These are phyloP conservation scores for Typhlichthys subterraneus DNA, from an alignment of 2,797 vertebrate genomes.

Conservation along the genomic window DNA sequence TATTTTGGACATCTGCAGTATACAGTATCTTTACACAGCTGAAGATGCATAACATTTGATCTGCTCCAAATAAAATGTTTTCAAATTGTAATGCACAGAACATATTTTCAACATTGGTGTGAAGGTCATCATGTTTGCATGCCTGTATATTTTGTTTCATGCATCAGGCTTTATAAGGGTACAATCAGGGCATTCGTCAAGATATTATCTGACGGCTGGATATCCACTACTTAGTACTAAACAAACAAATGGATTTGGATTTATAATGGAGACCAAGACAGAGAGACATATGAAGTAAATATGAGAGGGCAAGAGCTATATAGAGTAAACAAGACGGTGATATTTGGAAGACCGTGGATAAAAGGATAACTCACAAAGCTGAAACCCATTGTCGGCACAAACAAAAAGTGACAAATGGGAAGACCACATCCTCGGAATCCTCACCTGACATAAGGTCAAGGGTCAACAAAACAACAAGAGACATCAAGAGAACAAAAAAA, in stretches of 20 bases:
- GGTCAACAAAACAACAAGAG: constrained; percentile 36
- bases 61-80: background rate
- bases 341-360: background rate
- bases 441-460: constrained; percentile 49
- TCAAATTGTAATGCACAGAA: background rate
- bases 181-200: no score
- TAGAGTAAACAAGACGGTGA: background rate
- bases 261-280: no score
- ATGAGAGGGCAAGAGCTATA: background rate
- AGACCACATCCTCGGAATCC: constrained; percentile 30
- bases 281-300: background rate
- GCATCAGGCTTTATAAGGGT: no score
- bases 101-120: no score
- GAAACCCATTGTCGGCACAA: constrained; percentile 44
- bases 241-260: no score
- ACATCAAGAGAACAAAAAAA: constrained; percentile 23
- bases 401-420: constrained; percentile 1
- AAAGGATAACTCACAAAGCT: background rate
- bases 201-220: no score
- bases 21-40: background rate
- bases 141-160: no score
- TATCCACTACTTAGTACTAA: no score
- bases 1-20: no score
- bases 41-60: background rate
- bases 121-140: no score